These are phyloP conservation scores for Rosalia funebris DNA, from an alignment of 2,888 invertebrate species.

Conservation along the genomic window DNA sequence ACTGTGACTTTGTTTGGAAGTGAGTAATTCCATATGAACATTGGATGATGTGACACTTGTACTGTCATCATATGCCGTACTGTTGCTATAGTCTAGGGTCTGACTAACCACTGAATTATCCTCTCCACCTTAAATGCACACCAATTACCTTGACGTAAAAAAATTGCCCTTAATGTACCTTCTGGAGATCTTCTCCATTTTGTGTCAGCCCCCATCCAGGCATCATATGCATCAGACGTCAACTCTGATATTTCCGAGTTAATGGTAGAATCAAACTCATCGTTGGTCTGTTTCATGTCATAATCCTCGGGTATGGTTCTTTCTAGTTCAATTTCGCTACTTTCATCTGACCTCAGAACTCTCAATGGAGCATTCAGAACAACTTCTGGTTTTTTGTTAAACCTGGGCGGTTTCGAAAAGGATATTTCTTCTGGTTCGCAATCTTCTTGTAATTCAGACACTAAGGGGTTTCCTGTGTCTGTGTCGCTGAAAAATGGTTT, in stretches of 20 bases:
- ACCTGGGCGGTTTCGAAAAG: conserved; percentile 52
- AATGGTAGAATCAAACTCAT: conserved; percentile 63
- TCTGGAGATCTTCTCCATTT: conserved; percentile 81
- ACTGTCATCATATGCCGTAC: conserved; percentile 66
- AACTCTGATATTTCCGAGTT: conserved; percentile 64
- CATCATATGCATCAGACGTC: conserved; percentile 67
- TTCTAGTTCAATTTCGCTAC: conserved; percentile 54
- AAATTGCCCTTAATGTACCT: too few relatives aligned
- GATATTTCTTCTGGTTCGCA: conserved; percentile 73
- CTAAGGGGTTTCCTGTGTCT: conserved; percentile 80
- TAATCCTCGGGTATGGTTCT: conserved; percentile 56
- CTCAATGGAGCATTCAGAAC: conserved; percentile 36
- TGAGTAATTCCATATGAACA: conserved; percentile 67
- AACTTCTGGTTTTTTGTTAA: conserved; percentile 57
- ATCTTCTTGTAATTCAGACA: conserved; percentile 87
- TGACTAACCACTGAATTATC: conserved; percentile 64
- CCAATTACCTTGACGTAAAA: too few relatives aligned
- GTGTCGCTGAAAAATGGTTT: conserved; percentile 69
- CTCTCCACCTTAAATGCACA: conserved; percentile 59
- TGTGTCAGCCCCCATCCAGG: conserved; percentile 74
- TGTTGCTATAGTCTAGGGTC: conserved; percentile 66
- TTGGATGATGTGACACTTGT: conserved; percentile 68
- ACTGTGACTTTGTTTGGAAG: conserved; percentile 68
- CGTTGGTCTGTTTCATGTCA: conserved; percentile 64
- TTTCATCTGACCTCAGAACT: conserved; percentile 44